phyloP scores from a whole-genome alignment of 2,113 vertebrate genomes.

The Pelobates fuscus region DNA sequence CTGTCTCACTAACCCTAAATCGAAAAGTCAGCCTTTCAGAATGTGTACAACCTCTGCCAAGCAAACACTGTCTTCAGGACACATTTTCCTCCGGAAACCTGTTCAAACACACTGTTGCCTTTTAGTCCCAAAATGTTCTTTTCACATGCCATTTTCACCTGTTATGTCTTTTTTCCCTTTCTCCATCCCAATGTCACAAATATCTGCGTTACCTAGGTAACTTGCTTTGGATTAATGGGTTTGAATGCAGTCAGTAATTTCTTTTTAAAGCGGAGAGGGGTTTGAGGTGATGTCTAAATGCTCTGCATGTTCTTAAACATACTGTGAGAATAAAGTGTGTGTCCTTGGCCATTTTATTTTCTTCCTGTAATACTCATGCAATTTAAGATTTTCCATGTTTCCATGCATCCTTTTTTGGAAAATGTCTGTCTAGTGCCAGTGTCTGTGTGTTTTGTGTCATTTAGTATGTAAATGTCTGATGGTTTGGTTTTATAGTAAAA shows the following conservation, averaged over 20 bases:
- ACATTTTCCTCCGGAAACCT: background rate
- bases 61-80: background rate
- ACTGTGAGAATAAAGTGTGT: background rate
- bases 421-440: no score
- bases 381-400: no score
- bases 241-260: background rate
- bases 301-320: background rate
- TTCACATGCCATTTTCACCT: background rate
- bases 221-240: background rate
- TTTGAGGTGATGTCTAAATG: background rate
- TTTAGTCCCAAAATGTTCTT: background rate
- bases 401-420: no score
- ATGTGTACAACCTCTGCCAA: no score
- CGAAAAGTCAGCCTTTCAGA: no score
- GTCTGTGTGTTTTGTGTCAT: no score
- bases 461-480: no score
- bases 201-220: background rate
- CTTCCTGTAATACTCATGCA: no score
- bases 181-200: background rate
- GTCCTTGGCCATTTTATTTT: background rate
- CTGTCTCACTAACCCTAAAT: background rate
- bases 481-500: no score
- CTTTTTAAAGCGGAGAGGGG: background rate
- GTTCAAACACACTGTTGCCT: background rate
- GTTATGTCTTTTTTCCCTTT: background rate